Evolutionary conservation across 2,113 vertebrate genomes (phyloP).

Genomic region (Lamprologus lemairii): DNA sequence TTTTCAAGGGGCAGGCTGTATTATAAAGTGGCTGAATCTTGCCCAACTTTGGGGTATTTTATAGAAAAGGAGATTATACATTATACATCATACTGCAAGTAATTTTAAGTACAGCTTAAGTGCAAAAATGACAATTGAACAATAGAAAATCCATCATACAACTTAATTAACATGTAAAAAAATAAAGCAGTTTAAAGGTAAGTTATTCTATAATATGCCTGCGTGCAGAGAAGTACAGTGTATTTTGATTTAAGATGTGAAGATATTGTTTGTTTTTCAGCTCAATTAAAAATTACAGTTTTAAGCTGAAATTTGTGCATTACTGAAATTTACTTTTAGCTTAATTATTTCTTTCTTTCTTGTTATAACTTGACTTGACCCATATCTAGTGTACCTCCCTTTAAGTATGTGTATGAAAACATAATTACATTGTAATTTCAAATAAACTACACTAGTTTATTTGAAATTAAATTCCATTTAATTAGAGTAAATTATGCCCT

Average conservation of each 20-base stretch:
- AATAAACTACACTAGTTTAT: not conserved
- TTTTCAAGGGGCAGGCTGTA: not conserved
- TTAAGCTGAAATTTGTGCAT: not conserved
- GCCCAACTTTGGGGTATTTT: not conserved
- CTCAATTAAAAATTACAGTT: not conserved
- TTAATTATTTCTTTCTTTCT: not conserved
- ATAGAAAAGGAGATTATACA: not conserved
- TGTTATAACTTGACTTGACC: not conserved
- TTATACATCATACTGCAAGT: not conserved
- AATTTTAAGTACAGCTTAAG: not conserved
- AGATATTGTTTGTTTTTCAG: not conserved
- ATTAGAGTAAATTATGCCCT: not conserved
- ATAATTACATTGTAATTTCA: not conserved
- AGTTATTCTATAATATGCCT: not conserved
- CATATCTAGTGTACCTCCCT: not conserved
- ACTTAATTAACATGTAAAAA: not conserved
- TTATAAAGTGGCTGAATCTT: not conserved
- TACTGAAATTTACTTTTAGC: not conserved
- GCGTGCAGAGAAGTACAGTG: fast-evolving
- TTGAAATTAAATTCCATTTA: not conserved
- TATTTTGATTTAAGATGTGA: not conserved
- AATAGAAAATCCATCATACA: not conserved
- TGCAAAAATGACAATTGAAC: not conserved
- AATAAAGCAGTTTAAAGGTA: not conserved
- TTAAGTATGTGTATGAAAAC: not conserved